phyloP scores from a whole-genome alignment of 2,797 vertebrate species.

The Hyperoplus immaculatus region DNA sequence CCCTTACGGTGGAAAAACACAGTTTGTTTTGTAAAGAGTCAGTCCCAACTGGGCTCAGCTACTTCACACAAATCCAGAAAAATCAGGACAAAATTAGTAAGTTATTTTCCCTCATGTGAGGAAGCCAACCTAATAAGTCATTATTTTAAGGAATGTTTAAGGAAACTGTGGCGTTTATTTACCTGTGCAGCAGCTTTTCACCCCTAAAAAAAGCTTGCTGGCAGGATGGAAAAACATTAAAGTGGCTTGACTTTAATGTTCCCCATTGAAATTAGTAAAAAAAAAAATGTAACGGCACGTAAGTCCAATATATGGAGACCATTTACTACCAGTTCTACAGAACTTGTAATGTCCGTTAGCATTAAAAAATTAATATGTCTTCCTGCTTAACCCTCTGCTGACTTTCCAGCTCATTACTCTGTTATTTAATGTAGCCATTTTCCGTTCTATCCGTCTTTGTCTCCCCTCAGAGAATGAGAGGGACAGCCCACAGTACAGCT shows the following conservation, averaged over 20 bases:
- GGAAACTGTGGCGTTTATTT: conserved; percentile 4
- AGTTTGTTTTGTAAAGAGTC: not conserved
- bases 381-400: conserved; percentile 50
- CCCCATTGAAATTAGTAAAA: conserved; percentile 17
- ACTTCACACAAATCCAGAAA: not conserved
- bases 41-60: not conserved
- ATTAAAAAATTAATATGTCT: conserved; percentile 49
- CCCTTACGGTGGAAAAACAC: not conserved
- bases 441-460: conserved; percentile 50
- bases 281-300: conserved; percentile 14
- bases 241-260: conserved; percentile 14
- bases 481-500: conserved; percentile 78
- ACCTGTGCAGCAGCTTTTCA: conserved; percentile 1
- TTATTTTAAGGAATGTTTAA: conserved; percentile 2
- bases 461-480: conserved; percentile 64
- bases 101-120: not conserved
- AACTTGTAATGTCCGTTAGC: conserved; percentile 31
- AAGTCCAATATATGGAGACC: conserved; percentile 12
- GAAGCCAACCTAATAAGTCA: conserved; percentile 8
- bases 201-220: not conserved
- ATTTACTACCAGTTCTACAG: conserved; percentile 2
- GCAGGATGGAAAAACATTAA: conserved; percentile 17
- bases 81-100: conserved; percentile 1
- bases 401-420: conserved; percentile 65
- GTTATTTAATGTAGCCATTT: conserved; percentile 62